Base-by-base conservation (phyloP, 2,888 invertebrate species). In the Trichopria drosophilae region DNA sequence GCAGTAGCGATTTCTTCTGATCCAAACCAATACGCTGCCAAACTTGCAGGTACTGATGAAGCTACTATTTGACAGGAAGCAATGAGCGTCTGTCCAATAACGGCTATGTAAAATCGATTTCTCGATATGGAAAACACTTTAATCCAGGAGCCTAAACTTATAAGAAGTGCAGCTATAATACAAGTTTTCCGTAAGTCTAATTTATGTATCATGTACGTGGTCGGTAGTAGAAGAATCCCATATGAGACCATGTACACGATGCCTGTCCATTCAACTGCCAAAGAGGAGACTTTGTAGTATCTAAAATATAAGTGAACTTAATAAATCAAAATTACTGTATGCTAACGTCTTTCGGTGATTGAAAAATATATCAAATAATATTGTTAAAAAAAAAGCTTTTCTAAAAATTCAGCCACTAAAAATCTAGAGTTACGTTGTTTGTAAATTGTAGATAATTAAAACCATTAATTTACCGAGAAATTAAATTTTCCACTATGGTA, bases 21-120 rank as follows among this genome's bases (percentile, higher is more conserved):
- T 7, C 55, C 55, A 26, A 61, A 61, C 61, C 61, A 61, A 18
- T 55, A 50, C 1, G 61, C 59, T 5, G 59, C 53, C 37, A 61
- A 57, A 5, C 55, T 57, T 4, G 54, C 56, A 10, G 61, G 59
- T 40, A 53, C 51, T 3, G 54, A 57, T 1, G 51, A 49, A 6
- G 53, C 44, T 4, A 49, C 51, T 18, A 58, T 53, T 28, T 58
- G 55, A 12, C 56, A 58, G 24, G 43, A 28, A 3, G 58, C 48
- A 15, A 55, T 22, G 10, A 58, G 19, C 41, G 53, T 53, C 51
- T 60, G 60, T 6, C 58, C 56, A 22, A 58, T 36, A 32, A 56
- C 53, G 13, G 40, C 22, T 3, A 53, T 7, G 34, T 34, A 20
- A n/a, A 60, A 54, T 6, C 42, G 20, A 34, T 55, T 31, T 6